phyloP scores from a whole-genome alignment of 2,888 invertebrate species.

The Axea sp. region DNA sequence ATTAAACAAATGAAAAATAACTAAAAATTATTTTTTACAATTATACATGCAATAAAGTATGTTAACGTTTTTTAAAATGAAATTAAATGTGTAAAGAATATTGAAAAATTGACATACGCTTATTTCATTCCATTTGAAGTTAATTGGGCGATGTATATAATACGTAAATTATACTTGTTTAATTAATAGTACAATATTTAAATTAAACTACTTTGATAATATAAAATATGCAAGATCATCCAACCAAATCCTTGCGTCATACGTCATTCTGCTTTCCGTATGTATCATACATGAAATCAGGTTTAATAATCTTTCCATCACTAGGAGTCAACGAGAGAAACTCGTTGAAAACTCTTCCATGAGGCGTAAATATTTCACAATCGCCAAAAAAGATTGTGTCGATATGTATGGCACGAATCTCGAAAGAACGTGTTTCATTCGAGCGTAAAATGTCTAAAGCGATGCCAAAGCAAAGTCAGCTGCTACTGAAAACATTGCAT shows the following conservation, averaged over 20 bases:
- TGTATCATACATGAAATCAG: constrained; percentile 39
- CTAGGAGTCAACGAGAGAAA: constrained; percentile 49
- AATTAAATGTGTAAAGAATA: no score
- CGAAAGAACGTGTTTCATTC: constrained; percentile 57
- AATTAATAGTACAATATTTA: no score
- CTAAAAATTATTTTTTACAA: no score
- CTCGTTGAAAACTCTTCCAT: constrained; percentile 46
- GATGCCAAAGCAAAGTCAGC: constrained; percentile 44
- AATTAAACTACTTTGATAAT: constrained; percentile 44
- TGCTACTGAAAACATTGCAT: constrained; percentile 23
- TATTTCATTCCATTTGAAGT: no score
- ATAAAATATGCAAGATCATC: constrained; percentile 47
- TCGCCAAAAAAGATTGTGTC: constrained; percentile 30
- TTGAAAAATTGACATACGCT: no score
- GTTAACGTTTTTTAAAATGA: no score
- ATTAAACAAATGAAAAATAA: no score
- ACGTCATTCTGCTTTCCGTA: constrained; percentile 32
- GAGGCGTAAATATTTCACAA: constrained; percentile 60
- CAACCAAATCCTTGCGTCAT: constrained; percentile 35
- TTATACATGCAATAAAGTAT: no score
- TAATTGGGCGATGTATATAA: no score
- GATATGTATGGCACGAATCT: constrained; percentile 61
- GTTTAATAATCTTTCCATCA: constrained; percentile 45
- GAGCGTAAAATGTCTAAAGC: constrained; percentile 52
- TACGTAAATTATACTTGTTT: no score